Evolutionary conservation across 2,888 invertebrate genomes (phyloP).

Genomic region (Eurois occulta): DNA sequence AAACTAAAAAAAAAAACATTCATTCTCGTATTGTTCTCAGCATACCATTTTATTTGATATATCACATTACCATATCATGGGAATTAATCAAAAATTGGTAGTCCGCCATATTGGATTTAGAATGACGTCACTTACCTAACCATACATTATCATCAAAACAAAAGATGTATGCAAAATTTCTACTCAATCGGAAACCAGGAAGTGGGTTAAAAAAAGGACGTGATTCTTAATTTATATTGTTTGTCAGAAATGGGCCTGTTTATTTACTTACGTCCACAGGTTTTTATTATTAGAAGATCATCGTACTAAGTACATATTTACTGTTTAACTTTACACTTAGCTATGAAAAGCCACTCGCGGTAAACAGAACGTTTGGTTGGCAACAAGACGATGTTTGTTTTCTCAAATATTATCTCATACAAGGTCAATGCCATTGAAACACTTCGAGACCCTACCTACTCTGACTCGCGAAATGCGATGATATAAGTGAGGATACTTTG

Average conservation of each 20-base stretch:
- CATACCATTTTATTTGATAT: no score
- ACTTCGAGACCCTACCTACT: constrained; percentile 5
- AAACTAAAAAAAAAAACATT: no score
- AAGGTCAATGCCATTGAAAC: constrained; percentile 50
- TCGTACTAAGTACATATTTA: constrained; percentile 20
- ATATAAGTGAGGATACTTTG: constrained; percentile 5
- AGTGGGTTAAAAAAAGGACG: no score
- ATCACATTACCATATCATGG: no score
- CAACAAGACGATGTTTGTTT: constrained; percentile 28
- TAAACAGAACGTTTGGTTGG: constrained; percentile 24
- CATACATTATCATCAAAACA: no score
- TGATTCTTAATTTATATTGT: no score
- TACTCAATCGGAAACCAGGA: no score
- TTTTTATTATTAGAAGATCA: constrained; percentile 16
- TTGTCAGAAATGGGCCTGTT: neutral
- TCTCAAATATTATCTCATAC: constrained; percentile 34
- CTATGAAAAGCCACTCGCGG: constrained; percentile 14
- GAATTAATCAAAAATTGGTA: no score
- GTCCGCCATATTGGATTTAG: no score
- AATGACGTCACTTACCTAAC: no score
- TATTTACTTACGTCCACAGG: neutral
- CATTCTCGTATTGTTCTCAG: no score
- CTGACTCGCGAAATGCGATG: neutral
- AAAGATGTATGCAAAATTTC: no score
- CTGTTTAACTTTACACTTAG: constrained; percentile 26